Conservation (phyloP, 2,113 vertebrate species). For the Lamprotornis superbus region DNA sequence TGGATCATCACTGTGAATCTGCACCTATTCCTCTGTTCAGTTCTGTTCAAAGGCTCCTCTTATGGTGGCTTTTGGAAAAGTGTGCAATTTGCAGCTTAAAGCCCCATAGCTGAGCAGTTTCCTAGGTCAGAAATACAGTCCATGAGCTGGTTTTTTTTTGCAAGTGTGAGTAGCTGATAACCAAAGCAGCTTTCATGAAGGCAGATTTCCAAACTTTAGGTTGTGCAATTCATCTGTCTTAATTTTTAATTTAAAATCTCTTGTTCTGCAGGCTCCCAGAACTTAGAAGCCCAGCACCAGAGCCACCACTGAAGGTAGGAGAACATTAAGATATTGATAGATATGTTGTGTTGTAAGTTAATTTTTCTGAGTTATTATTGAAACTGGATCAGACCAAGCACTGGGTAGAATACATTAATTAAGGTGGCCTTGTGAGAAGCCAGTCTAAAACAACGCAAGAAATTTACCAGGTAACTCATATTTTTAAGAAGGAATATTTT, state of each 20-base stretch:
- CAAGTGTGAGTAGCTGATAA: not conserved
- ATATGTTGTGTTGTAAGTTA: not conserved
- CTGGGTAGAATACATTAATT: not conserved
- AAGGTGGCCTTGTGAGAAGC: not conserved
- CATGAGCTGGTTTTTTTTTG: not conserved
- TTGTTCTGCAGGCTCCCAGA: slow-evolving; percentile 83
- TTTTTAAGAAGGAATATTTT: slow-evolving; percentile 6
- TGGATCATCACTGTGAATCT: not conserved
- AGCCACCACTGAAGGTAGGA: slow-evolving; percentile 88
- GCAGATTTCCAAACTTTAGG: not conserved
- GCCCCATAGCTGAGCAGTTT: not conserved
- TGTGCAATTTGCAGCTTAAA: not conserved
- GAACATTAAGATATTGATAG: not conserved
- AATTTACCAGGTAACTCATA: not conserved
- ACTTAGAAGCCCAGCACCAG: slow-evolving; percentile 70
- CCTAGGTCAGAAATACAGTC: not conserved
- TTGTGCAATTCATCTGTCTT: not conserved
- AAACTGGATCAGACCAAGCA: not conserved
- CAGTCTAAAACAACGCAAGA: not conserved
- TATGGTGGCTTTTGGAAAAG: not conserved
- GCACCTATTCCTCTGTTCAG: not conserved
- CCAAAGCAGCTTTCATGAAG: not conserved
- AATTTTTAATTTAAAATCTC: slow-evolving; percentile 17
- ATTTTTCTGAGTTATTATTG: not conserved
- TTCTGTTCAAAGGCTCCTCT: not conserved